Conservation (phyloP, 2,113 vertebrate genomes). For the Anhinga rufa region DNA sequence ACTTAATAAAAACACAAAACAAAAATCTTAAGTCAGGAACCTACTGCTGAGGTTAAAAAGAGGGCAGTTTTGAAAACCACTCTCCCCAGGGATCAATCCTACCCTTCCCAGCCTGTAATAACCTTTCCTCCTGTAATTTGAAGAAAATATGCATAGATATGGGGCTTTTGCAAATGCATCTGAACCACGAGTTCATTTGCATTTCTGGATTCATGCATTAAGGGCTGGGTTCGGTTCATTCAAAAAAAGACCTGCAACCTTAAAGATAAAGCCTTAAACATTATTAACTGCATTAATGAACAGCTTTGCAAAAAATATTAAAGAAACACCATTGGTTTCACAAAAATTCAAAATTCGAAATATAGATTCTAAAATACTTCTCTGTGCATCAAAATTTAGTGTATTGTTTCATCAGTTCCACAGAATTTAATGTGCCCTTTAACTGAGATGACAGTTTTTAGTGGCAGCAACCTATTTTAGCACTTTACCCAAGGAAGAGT, state of each 20-base stretch:
- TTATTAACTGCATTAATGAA: background rate
- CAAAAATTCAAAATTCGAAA: background rate
- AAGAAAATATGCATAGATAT: background rate
- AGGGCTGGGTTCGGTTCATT: background rate
- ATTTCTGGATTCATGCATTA: background rate
- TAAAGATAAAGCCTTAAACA: background rate
- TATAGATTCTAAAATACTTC: background rate
- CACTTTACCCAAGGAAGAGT: background rate
- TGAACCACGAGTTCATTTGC: background rate
- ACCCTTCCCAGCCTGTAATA: background rate
- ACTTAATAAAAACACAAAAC: background rate
- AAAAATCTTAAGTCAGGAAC: background rate
- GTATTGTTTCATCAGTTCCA: background rate
- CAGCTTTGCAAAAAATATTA: background rate
- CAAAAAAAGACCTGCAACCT: background rate
- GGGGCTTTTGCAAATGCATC: background rate
- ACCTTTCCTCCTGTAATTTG: background rate
- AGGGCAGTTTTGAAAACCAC: background rate
- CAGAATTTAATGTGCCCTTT: background rate
- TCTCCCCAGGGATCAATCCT: background rate
- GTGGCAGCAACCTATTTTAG: background rate
- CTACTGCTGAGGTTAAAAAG: background rate
- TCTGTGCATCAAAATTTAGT: background rate
- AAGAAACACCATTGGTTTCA: background rate
- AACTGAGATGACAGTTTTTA: background rate